These are phyloP conservation scores for Spea hammondii DNA, from an alignment of 2,797 vertebrate genomes.

Conservation along the genomic window DNA sequence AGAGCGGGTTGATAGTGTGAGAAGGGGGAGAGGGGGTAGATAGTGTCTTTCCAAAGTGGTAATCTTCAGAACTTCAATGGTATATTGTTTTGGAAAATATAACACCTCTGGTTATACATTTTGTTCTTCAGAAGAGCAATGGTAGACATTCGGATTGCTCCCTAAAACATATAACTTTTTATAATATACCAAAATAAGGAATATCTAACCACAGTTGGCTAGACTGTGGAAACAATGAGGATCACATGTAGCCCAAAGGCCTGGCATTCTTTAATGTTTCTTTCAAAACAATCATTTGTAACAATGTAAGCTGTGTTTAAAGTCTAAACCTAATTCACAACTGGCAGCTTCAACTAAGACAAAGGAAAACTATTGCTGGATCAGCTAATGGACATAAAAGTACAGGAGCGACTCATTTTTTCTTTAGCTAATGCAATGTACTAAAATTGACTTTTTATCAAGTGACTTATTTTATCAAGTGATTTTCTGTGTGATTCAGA, in stretches of 20 bases:
- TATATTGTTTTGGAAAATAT: conserved; percentile 14
- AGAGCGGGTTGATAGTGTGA: no score
- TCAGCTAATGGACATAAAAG: no score
- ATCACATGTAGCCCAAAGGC: conserved; percentile 32
- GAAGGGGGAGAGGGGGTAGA: no score
- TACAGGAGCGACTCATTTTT: no score
- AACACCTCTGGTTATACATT: no score
- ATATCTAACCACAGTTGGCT: conserved; percentile 28
- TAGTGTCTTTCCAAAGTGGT: no score
- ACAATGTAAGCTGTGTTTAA: conserved; percentile 31
- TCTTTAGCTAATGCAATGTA: no score
- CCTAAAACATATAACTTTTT: conserved; percentile 36
- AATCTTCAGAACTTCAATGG: background rate
- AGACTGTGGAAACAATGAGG: conserved; percentile 25
- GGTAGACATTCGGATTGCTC: conserved; percentile 18
- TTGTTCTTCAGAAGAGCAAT: background rate
- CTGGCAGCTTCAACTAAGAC: no score
- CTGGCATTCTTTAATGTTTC: conserved; percentile 29
- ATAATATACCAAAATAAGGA: conserved; percentile 26
- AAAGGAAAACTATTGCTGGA: no score
- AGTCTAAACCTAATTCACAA: background rate
- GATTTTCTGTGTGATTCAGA: no score
- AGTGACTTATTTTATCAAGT: no score
- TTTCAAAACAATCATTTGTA: conserved; percentile 19
- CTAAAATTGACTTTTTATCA: no score